Base-by-base conservation (phyloP, 1,140 invertebrate species). In the Monomorium pharaonis region DNA sequence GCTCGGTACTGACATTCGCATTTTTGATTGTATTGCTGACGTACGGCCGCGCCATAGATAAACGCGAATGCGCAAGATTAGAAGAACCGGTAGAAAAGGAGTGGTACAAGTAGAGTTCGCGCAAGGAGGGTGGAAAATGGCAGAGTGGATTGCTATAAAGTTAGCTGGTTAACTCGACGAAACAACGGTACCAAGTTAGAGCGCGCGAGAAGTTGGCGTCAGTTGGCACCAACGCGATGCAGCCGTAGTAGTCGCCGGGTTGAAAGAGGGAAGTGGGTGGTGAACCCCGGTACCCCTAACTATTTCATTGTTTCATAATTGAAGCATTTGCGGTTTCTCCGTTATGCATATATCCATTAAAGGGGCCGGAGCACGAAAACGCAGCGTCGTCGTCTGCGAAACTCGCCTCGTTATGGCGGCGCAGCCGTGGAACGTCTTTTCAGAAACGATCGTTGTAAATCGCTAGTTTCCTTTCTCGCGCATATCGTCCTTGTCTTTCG, bases 251-350 rank as follows among this genome's bases (percentile, higher is more conserved):
- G 60, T 51, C 60, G 47, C n/a, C 3, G 58, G 30, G 76, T 16
- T 62, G 58, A 47, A 67, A 30, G 37, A 16, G 67, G 16, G 18
- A 54, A 37, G 58, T 69, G 54, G 58, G 27, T 74, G 58, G 33
- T 67, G 65, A 85, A 54, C 80, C 84, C 14, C 54, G 47, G 89
- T 51, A 85, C 70, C 62, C 83, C 91, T 92, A 93, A 93, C 93
- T 93, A 92, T 94, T 93, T 94, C 93, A 94, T 94, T 94, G 93
- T 94, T 94, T 94, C 93, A 93, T 94, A 94, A 94, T 93, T 94
- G 92, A 94, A 92, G 92, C 93, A 93, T 92, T 93, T 92, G 92
- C 91, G 91, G 92, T 92, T 88, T 85, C 88, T 84, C 75, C 88
- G 88, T 92, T 90, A 91, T 89, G 88, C 92, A 90, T 90, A 91